Conservation (phyloP, 30 jellyfish, hydroid and myxozoan species). For the Nemopilema nomurai region DNA sequence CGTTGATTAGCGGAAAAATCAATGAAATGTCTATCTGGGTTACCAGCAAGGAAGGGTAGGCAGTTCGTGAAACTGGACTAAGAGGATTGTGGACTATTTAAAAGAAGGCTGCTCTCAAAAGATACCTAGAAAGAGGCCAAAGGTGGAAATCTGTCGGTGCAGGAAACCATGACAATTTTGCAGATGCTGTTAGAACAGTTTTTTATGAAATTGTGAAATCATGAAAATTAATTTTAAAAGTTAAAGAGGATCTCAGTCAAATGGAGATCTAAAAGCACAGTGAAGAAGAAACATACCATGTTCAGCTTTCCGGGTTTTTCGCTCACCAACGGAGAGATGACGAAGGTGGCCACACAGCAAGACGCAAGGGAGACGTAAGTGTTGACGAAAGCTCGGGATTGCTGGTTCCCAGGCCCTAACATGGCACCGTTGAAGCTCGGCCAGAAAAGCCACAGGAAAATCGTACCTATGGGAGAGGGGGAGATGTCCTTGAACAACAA, state of each 20-base stretch:
- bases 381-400: slow-evolving; percentile 87
- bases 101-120: no score
- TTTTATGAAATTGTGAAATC: not conserved
- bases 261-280: not conserved
- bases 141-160: no score
- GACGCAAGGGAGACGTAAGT: slow-evolving; percentile 93
- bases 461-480: no score
- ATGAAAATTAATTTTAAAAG: not conserved
- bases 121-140: no score
- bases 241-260: not conserved
- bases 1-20: no score
- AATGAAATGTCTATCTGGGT: no score
- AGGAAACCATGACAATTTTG: no score
- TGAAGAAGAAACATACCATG: slow-evolving; percentile 64
- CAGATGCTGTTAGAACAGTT: no score
- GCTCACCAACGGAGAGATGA: slow-evolving; percentile 70
- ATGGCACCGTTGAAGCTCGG: slow-evolving; percentile 95
- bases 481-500: no score
- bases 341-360: slow-evolving; percentile 74
- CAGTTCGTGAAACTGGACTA: no score
- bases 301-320: slow-evolving; percentile 58
- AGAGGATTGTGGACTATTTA: no score
- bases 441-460: slow-evolving; percentile 96
- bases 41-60: no score
- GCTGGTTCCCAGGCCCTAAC: slow-evolving; percentile 81